Evolutionary conservation across 2,888 invertebrate genomes (phyloP).

Genomic region (Plagodis dolabraria): DNA sequence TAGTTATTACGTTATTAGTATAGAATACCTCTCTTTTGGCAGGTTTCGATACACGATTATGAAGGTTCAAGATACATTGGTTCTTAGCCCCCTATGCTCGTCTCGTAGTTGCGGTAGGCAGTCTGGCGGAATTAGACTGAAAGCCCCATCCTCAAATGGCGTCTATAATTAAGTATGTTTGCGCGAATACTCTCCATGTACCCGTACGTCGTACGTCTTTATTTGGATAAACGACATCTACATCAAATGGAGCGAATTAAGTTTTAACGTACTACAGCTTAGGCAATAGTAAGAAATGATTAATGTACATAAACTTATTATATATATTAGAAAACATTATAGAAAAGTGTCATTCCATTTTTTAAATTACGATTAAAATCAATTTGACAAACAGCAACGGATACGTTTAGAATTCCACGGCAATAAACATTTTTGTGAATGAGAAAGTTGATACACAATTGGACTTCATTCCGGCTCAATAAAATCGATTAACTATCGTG

Average conservation of each 20-base stretch:
- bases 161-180: constrained; percentile 67
- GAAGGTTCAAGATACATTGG: constrained; percentile 15
- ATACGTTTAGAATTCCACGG: constrained; percentile 16
- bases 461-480: constrained; percentile 23
- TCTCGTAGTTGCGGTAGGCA: constrained; percentile 10
- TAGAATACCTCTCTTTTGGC: too few species aligned
- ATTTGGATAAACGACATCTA: constrained; percentile 2
- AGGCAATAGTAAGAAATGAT: too few species aligned
- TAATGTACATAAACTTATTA: too few species aligned
- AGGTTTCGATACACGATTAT: background rate
- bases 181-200: constrained; percentile 42
- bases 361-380: constrained; percentile 7
- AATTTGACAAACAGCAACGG: constrained; percentile 11
- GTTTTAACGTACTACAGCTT: too few species aligned
- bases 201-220: constrained; percentile 24
- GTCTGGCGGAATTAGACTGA: constrained; percentile 23
- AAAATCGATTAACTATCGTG: constrained; percentile 44
- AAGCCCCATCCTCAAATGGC: constrained; percentile 55
- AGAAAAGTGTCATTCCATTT: too few species aligned
- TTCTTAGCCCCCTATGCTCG: background rate
- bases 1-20: too few species aligned
- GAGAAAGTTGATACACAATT: constrained; percentile 15
- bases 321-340: too few species aligned
- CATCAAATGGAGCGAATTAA: too few species aligned
- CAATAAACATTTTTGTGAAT: constrained; percentile 16